Base-by-base conservation (phyloP, 2,888 invertebrate genomes). In the Pristionchus mayeri region DNA sequence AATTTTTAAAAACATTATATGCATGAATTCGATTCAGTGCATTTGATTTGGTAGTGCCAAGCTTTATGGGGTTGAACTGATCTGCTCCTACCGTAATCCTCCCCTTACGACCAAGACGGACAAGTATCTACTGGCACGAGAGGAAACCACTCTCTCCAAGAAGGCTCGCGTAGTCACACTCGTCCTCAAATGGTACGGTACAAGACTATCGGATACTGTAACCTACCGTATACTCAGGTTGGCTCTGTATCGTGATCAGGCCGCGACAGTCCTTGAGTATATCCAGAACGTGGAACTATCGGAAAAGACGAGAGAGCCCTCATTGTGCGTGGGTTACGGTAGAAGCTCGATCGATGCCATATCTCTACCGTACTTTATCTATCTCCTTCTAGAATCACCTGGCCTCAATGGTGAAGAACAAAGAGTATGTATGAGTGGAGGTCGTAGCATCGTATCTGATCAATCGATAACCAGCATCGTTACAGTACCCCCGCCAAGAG, bases 181-280 rank as follows among this genome's bases (percentile, higher is more conserved):
- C 16, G 76, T 48, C 13, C 76, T 78, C 76, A 78, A 50, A 78
- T 78, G 76, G 76, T 78, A 78, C 34, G 76, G 76, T 50, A 75
- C 1, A n/a, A 44, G 44, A 44, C 13, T 13, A 44, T 9, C 44
- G 44, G 30, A 50, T 50, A 78, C 76, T 50, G 76, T 76, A 76
- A 40, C 40, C 40, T 48, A 78, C 44, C 44, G 75, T 75, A 75
- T 44, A 11, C 24, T 27, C 50, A 78, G 76, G 76, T 50, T 78
- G 50, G 21, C 27, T 3, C 34, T 50, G 21, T 50, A 50, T 30
- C 76, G 30, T 34, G 50, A 30, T 50, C 30, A 78, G 48, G 34
- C 76, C 3, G 76, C 27, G 48, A 50, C 27, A 4, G 76, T 78
- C 18, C 50, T 78, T 7, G 76, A 78, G 3, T 50, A 78, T 27